Base-by-base conservation (phyloP, 2,113 vertebrate species). In the Oceanodroma tethys region DNA sequence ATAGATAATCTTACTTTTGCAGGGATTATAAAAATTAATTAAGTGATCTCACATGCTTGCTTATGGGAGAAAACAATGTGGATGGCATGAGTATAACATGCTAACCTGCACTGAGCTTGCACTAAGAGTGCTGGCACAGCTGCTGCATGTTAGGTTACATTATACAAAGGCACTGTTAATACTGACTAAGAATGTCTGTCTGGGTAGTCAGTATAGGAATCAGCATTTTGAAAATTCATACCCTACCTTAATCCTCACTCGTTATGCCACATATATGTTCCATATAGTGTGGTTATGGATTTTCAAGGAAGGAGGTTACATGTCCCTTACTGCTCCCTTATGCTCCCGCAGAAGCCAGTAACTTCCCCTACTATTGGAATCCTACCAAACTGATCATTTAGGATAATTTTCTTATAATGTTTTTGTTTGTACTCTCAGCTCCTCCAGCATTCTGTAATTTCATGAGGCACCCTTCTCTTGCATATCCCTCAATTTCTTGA, bases 31-130 rank as follows among this genome's bases (percentile, higher is more conserved):
- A 58, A 81, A 76, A 23, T 26, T 0, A 55, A n/a, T 91, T 45
- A 29, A n/a, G 3, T 73, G 13, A 70, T 74, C 15, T 82, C 34
- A 40, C 0, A 0, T 88, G 8, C 15, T 71, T 85, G 5, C 55
- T 92, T 45, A 21, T 45, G 13, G 63, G n/a, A 62, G 36, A 58
- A 74, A 68, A 45, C 5, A 16, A 13, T 2, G 3, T 63, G 19
- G 7, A 36, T 62, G 13, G 22, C 9, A 8, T 0, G 3, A 48
- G 2, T 52, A 13, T 30, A 30, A 62, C 50, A 43, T 1, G 5
- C 8, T 59, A 40, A 72, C 30, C 34, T 80, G 32, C 20, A 43
- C 0, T 40, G 50, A 74, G 7, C 10, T 67, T 83, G 16, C 30
- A n/a, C 22, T 32, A 9, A 65, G 47, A 47, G 25, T 38, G 16